Base-by-base conservation (phyloP, 2,888 invertebrate genomes). In the Catotricha subobsoleta region DNA sequence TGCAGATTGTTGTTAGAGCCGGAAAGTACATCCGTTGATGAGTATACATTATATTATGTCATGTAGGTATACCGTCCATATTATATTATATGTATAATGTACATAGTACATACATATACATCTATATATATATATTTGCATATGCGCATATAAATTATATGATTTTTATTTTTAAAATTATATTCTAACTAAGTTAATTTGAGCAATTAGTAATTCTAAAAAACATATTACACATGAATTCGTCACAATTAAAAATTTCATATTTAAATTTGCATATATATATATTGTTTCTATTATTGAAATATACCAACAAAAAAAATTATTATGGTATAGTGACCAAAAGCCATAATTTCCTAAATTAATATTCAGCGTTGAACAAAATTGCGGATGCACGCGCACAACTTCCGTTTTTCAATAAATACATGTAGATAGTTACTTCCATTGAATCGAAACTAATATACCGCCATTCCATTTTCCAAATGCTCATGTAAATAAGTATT, bases 371-470 rank as follows among this genome's bases (percentile, higher is more conserved):
- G 28, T 28, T 28, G 28, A 28, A 12, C 16, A 31, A 13, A 31
- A 30, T 39, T 39, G 25, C 39, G 39, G 39, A 39, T 39, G 39
- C 39, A 39, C 39, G 39, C 39, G 39, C 39, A 29, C 20, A 39
- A 39, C 39, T 39, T 39, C 39, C 39, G 39, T 39, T 39, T 29
- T 10, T 10, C 27, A 34, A 20, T 21, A 20, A 34, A 20, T 21
- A 34, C 21, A 34, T 20, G 23, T 37, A 23, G 27, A 15, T n/a
- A n/a, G n/a, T n/a, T n/a, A n/a, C n/a, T n/a, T n/a, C n/a, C n/a
- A n/a, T n/a, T n/a, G n/a, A n/a, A n/a, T n/a, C n/a, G n/a, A n/a
- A n/a, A n/a, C n/a, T n/a, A n/a, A n/a, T n/a, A n/a, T n/a, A n/a
- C n/a, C n/a, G n/a, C n/a, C n/a, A n/a, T n/a, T n/a, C n/a, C n/a